Base-by-base conservation (phyloP, 2,797 vertebrate species). In the Enteromius fasciolatus region DNA sequence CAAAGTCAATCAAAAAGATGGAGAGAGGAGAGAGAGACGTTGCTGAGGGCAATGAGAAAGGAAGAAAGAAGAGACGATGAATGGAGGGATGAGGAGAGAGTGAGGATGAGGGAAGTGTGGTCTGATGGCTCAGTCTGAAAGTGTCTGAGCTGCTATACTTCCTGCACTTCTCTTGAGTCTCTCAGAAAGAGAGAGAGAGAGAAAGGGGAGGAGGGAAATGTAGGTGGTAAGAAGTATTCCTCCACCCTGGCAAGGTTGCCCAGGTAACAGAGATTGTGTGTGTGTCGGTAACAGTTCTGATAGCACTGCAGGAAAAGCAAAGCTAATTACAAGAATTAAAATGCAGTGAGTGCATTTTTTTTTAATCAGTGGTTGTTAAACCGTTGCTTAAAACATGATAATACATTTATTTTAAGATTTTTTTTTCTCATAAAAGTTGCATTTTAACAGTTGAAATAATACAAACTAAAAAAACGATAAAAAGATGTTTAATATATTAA, bases 221-320 rank as follows among this genome's bases (percentile, higher is more conserved):
- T 48, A 84, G 59, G 52, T 77, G 74, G 76, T 68, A 83, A 76
- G 39, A 79, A 72, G 66, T 85, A 70, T 85, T 85, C 41, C 82
- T 82, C 72, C 61, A 80, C 67, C 73, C 63, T 46, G 59, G 8
- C 28, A 72, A 39, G 14, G 84, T 88, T 88, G 20, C 82, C 83
- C 72, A 84, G 84, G 85, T 82, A 87, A 88, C 81, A 64, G 77
- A 78, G 80, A 78, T 28, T 48, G 73, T 59, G 67, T 6, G 25
- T 44, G 25, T 66, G 52, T 76, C 54, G 31, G 23, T 78, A 68
- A 48, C 4, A 57, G 17, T 3, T 7, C 36, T 70, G 28, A 83
- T 75, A 68, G 31, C 25, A 59, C 20, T 70, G 25, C 14, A 48
- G 31, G 36, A 48, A 31, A 52, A 31, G 31, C 17, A 50, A 36